Evolutionary conservation across 2,113 vertebrate genomes (phyloP).

Genomic region (Notothenia rossii): DNA sequence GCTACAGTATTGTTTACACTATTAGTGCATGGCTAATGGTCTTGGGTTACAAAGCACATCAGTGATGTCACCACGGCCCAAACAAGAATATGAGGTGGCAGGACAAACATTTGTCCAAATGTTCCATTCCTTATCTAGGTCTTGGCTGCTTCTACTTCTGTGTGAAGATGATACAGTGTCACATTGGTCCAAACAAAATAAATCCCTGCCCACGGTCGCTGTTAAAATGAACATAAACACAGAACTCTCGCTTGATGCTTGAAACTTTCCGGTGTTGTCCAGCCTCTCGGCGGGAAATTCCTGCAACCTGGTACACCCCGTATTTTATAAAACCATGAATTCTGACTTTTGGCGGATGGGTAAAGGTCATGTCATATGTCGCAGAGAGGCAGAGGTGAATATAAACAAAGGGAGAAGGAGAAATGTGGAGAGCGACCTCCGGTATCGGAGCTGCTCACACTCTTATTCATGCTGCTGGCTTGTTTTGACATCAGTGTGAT

Average conservation of each 20-base stretch:
- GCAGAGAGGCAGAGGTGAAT: constrained; percentile 49
- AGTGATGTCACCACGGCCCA: constrained; percentile 61
- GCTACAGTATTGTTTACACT: constrained; percentile 46
- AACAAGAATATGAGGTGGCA: constrained; percentile 64
- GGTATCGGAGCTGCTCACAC: constrained; percentile 36
- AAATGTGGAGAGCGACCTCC: constrained; percentile 31
- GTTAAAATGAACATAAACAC: constrained; percentile 80
- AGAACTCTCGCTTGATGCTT: constrained; percentile 52
- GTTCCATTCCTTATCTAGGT: constrained; percentile 82
- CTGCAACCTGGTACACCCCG: constrained; percentile 50
- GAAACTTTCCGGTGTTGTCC: constrained; percentile 54
- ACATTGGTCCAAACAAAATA: constrained; percentile 80
- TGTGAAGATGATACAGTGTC: constrained; percentile 74
- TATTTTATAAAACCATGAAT: constrained; percentile 46
- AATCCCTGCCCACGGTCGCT: constrained; percentile 77
- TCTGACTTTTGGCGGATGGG: constrained; percentile 58
- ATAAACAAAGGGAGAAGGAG: constrained; percentile 60
- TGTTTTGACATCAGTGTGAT: constrained; percentile 70
- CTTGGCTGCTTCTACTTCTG: constrained; percentile 60
- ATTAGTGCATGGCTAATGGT: constrained; percentile 52
- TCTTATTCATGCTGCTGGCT: constrained; percentile 37
- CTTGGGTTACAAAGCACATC: constrained; percentile 53
- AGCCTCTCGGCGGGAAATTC: constrained; percentile 30
- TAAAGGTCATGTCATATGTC: constrained; percentile 41
- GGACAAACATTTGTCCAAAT: constrained; percentile 70